A percentile compares a stretch with the other conserved stretches of the same genome.
phyloP scores from a whole-genome alignment of 2,888 invertebrate genomes.

The Tetragonisca angustula region DNA sequence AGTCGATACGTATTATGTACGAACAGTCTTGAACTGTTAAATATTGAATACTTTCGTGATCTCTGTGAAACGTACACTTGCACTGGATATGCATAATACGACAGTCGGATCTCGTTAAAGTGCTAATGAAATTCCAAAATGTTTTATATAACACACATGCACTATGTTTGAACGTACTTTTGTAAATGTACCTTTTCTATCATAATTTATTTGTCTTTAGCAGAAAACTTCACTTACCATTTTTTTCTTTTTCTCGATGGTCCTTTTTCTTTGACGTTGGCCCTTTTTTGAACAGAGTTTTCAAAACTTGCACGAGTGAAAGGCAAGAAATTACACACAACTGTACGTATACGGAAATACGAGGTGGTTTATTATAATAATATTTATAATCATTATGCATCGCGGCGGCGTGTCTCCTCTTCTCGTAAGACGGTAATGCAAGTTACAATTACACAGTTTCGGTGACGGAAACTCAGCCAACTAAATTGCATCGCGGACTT shows the following conservation, averaged over 20 bases:
- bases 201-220: too few relatives aligned
- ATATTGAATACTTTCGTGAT: too few relatives aligned
- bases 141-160: background rate
- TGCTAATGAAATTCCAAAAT: too few relatives aligned
- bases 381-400: slow-evolving; percentile 82
- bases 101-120: too few relatives aligned
- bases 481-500: slow-evolving; percentile 36
- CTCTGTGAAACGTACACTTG: too few relatives aligned
- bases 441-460: slow-evolving; percentile 56
- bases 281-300: background rate
- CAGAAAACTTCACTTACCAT: slow-evolving; percentile 17
- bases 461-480: slow-evolving; percentile 42
- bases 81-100: too few relatives aligned
- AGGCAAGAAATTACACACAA: slow-evolving; percentile 58
- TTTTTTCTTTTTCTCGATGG: background rate
- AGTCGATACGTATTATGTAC: too few relatives aligned
- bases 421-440: slow-evolving; percentile 57
- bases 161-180: background rate
- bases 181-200: too few relatives aligned
- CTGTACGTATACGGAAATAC: slow-evolving; percentile 81
- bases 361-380: slow-evolving; percentile 84
- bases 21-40: too few relatives aligned
- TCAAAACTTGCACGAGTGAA: background rate
- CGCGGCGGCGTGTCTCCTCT: slow-evolving; percentile 74
- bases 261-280: too few relatives aligned